Percentiles rank a stretch among this genome's conserved stretches.
Evolutionary conservation across 2,888 invertebrate species (phyloP).

Genomic region (Siphlonurus alternatus): DNA sequence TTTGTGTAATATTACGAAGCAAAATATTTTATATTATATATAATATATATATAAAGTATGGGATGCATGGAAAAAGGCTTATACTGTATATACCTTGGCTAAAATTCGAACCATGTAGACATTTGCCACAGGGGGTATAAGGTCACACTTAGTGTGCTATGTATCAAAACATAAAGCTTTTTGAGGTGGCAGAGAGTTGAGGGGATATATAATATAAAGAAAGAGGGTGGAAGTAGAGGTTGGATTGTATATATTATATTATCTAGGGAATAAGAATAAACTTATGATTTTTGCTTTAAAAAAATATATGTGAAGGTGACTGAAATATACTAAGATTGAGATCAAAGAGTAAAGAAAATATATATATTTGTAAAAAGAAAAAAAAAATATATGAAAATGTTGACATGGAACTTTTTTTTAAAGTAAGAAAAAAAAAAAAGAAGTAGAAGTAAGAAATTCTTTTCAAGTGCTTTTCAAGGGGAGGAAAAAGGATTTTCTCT

Average conservation of each 20-base stretch:
- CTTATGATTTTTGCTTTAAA: not conserved
- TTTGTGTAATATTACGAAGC: not conserved
- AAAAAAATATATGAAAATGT: too few species aligned
- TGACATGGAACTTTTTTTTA: too few species aligned
- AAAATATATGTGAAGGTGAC: not conserved
- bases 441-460: not conserved
- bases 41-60: too few species aligned
- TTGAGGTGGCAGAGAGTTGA: not conserved
- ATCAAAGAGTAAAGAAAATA: not conserved
- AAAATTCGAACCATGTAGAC: not conserved
- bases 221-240: not conserved
- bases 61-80: not conserved
- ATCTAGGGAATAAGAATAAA: not conserved
- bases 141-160: not conserved
- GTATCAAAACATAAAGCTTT: not conserved
- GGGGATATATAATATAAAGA: not conserved
- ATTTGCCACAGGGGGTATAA: not conserved
- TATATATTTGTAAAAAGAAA: too few species aligned
- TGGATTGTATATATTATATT: too few species aligned
- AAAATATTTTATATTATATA: not conserved
- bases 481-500: not conserved
- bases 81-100: not conserved
- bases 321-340: not conserved
- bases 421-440: not conserved
- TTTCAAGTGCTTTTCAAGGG: not conserved